phyloP scores from a whole-genome alignment of 2,888 invertebrate genomes.

The Heteromyza rotundicornis region DNA sequence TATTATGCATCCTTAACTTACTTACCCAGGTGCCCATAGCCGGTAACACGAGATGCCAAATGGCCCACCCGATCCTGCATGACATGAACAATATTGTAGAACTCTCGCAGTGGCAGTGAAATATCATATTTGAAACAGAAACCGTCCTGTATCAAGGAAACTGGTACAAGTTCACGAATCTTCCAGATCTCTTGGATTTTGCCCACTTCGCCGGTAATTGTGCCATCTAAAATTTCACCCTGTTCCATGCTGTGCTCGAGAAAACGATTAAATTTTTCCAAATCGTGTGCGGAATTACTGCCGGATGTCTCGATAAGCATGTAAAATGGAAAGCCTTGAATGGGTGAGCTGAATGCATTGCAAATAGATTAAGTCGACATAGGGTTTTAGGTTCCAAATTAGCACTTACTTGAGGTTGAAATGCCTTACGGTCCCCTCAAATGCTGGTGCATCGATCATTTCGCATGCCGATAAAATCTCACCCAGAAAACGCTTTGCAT shows the following conservation, averaged over 20 bases:
- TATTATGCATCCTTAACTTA: neutral
- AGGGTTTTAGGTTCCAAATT: neutral
- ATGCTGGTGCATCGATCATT: conserved; percentile 81
- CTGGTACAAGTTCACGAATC: conserved; percentile 79
- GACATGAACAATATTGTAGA: conserved; percentile 82
- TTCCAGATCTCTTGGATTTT: conserved; percentile 87
- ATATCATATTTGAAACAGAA: conserved; percentile 96
- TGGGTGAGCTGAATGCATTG: conserved; percentile 64
- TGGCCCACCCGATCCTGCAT: conserved; percentile 72
- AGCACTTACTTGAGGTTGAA: conserved; percentile 65
- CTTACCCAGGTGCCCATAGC: conserved; percentile 94
- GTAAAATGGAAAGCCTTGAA: conserved; percentile 78
- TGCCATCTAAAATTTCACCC: conserved; percentile 81
- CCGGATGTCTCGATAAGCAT: conserved; percentile 89
- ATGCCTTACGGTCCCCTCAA: conserved; percentile 70
- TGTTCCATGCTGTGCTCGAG: conserved; percentile 75
- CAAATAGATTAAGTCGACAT: neutral
- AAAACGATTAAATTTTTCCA: conserved; percentile 83
- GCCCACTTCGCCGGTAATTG: conserved; percentile 80
- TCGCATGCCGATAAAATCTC: conserved; percentile 97
- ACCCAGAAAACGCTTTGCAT: conserved; percentile 72
- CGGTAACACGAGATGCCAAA: conserved; percentile 72
- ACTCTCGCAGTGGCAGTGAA: conserved; percentile 81
- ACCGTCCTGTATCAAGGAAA: conserved; percentile 81
- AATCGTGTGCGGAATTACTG: conserved; percentile 82